Base-by-base conservation (phyloP, 2,797 vertebrate species). In the Pelochelys cantorii region DNA sequence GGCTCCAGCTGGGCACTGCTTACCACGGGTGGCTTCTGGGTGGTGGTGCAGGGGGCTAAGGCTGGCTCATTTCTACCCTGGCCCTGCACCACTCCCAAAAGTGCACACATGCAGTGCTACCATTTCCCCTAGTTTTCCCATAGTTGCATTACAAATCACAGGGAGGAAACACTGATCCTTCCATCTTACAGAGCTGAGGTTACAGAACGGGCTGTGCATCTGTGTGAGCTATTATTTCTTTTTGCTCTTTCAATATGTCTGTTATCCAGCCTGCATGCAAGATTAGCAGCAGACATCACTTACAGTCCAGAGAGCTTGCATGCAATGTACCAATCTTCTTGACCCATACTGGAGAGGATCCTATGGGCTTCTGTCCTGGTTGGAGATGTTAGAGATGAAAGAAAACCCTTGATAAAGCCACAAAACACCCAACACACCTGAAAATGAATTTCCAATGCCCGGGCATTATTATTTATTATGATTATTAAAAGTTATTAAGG, bases 321-420 rank as follows among this genome's bases (percentile, higher is more conserved):
- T 23, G 22, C 82, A 0, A 1, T 1, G 18, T 13, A 3, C n/a
- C 14, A 0, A 34, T 14, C 23, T 78, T 13, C 12, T 0, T 53
- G 77, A n/a, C 1, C 1, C 27, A 3, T 0, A 25, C 56, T 86
- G 65, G 54, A 54, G 53, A 11, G 31, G 60, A 54, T 1, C 12
- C 23, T 77, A 42, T 48, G 42, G 74, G 14, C 23, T 15, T 71
- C 17, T 60, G 3, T 74, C 27, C 34, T 10, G 31, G 83, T 27
- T 84, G 79, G 13, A 53, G 56, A 29, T 1, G 31, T 0, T 3
- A 37, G 15, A 13, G 65, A 31, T 7, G 0, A 4, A 10, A 10
- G 79, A 74, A 54, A 34, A 77, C 62, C 4, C 31, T 84, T 9
- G 54, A 62, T 42, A 10, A 0, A n/a, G 3, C 1, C 4, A 2